phyloP scores from a whole-genome alignment of 2,797 vertebrate species.

The Menidia menidia region DNA sequence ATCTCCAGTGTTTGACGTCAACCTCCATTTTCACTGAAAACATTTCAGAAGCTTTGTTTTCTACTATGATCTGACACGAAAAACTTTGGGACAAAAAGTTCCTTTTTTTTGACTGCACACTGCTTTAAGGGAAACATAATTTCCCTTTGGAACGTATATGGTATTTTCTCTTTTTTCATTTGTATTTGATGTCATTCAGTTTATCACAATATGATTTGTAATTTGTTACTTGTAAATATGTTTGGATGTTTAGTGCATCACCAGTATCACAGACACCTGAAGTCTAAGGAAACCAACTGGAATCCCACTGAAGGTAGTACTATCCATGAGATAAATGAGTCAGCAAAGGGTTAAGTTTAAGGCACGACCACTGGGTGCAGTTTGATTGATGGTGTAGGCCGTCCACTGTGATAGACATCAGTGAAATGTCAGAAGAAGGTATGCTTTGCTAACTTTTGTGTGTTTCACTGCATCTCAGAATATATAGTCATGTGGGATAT shows the following conservation, averaged over 20 bases:
- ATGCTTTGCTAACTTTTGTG: not conserved
- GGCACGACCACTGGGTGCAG: not conserved
- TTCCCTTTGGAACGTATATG: no score
- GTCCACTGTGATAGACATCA: not conserved
- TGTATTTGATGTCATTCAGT: no score
- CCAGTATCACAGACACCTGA: not conserved
- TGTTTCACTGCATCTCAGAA: not conserved
- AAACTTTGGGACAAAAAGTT: no score
- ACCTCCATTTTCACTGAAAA: no score
- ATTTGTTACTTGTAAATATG: not conserved
- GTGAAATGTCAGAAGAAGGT: not conserved
- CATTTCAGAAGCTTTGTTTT: no score
- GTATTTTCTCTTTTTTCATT: no score
- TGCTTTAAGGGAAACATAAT: no score
- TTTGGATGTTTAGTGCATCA: not conserved
- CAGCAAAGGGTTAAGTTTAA: not conserved
- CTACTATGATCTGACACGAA: no score
- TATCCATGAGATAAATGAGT: not conserved
- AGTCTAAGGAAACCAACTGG: not conserved
- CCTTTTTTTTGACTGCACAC: no score
- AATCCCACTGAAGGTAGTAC: not conserved
- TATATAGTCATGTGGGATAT: not conserved
- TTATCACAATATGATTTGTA: not conserved
- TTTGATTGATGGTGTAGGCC: not conserved
- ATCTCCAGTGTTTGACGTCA: no score